These are phyloP conservation scores for Meloidogyne hapla DNA, from an alignment of 1,140 invertebrate genomes.

Conservation along the genomic window DNA sequence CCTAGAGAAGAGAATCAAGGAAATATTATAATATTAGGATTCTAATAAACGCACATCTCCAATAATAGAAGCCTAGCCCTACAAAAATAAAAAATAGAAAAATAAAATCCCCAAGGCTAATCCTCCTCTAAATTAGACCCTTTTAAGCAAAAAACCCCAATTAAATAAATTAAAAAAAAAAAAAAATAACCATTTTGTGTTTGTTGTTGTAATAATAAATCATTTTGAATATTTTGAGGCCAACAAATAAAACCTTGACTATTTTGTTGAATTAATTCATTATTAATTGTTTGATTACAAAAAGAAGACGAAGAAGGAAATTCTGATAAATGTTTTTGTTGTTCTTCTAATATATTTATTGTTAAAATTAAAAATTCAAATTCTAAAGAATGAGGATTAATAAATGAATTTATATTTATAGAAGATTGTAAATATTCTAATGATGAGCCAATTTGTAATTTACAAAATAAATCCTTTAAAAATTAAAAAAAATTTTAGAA, in stretches of 20 bases:
- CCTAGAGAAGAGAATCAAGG: no score
- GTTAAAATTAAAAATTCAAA: conserved; percentile 61
- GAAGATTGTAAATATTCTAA: conserved; percentile 23
- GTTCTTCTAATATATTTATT: conserved; percentile 30
- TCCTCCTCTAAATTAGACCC: no score
- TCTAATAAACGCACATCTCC: no score
- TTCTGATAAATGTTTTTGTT: not conserved
- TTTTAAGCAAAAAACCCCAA: no score
- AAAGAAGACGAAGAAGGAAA: not conserved
- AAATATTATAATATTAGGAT: no score
- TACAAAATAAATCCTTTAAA: conserved; percentile 20
- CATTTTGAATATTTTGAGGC: not conserved
- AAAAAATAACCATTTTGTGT: not conserved
- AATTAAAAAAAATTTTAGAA: not conserved
- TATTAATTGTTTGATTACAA: not conserved
- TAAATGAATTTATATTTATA: conserved; percentile 55
- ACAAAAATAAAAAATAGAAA: no score
- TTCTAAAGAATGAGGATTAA: conserved; percentile 60
- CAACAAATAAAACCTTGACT: not conserved
- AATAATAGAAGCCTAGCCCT: no score
- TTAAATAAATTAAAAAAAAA: not conserved
- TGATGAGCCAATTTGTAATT: conserved; percentile 17
- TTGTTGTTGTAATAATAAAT: not conserved
- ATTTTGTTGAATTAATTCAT: not conserved
- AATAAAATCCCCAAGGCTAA: no score